Conservation (phyloP, 2,797 vertebrate species). For the Rhinichthys osculus region DNA sequence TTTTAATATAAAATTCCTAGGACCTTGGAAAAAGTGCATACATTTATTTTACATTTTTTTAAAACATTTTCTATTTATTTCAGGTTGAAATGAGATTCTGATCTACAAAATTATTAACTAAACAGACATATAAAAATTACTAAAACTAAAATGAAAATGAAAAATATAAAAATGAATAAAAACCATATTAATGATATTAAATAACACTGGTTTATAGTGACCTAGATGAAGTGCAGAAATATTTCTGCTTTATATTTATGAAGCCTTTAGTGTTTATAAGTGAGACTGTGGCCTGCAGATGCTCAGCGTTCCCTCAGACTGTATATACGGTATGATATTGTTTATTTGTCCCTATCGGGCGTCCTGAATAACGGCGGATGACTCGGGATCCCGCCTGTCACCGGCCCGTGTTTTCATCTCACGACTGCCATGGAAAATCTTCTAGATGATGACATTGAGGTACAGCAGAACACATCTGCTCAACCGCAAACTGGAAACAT, state of each 20-base stretch:
- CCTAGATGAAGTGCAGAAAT: neutral
- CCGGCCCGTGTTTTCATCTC: neutral
- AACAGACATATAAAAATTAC: neutral
- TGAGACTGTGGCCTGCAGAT: neutral
- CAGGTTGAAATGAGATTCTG: neutral
- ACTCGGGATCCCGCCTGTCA: neutral
- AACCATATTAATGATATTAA: neutral
- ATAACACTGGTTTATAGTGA: neutral
- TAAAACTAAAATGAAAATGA: too few relatives aligned
- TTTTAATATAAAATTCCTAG: too few relatives aligned
- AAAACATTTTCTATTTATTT: neutral
- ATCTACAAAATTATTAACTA: neutral
- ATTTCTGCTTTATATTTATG: neutral
- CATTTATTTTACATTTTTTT: too few relatives aligned
- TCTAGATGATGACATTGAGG: conserved; percentile 69
- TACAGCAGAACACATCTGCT: conserved; percentile 65
- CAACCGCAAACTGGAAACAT: conserved; percentile 71
- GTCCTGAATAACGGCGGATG: neutral
- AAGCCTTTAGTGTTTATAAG: neutral
- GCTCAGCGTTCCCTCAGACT: neutral
- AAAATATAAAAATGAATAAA: neutral
- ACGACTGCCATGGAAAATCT: conserved; percentile 60
- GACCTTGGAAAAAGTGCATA: too few relatives aligned
- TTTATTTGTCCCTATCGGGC: conserved; percentile 2
- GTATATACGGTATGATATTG: neutral